A percentile compares a stretch with the other conserved stretches of the same genome.
Evolutionary conservation across 2,888 invertebrate genomes (phyloP).

Genomic region (Drosophila demipolita): DNA sequence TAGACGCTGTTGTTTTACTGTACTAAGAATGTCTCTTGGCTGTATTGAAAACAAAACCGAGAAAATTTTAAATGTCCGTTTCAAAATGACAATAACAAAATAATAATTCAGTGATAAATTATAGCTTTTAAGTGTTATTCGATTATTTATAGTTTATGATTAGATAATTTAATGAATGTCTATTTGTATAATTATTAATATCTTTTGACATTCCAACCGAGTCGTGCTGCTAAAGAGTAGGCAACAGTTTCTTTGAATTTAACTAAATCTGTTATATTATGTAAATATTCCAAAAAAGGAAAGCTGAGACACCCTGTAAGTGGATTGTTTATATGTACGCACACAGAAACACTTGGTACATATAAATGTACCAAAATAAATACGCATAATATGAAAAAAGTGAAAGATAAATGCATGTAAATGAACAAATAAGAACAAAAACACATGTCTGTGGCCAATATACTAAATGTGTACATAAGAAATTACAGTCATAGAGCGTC

Average conservation of each 20-base stretch:
- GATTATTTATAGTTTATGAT: background rate
- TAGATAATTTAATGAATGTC: background rate
- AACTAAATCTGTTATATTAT: background rate
- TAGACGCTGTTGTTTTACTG: background rate
- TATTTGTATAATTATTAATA: background rate
- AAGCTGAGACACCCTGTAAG: slow-evolving; percentile 64
- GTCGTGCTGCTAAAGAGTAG: slow-evolving; percentile 2
- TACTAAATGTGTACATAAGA: slow-evolving; percentile 57
- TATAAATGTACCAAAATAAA: slow-evolving; percentile 73
- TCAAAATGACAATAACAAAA: background rate
- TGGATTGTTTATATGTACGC: slow-evolving; percentile 67
- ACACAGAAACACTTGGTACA: slow-evolving; percentile 5
- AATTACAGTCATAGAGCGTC: slow-evolving; percentile 49
- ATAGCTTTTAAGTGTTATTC: background rate
- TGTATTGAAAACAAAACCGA: background rate
- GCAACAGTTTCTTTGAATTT: slow-evolving; percentile 30
- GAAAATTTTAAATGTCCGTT: background rate
- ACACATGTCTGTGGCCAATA: slow-evolving; percentile 39
- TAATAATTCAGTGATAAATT: background rate
- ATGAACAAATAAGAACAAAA: slow-evolving; percentile 31
- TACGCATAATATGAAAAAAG: slow-evolving; percentile 69
- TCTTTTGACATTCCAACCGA: background rate
- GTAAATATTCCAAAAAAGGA: slow-evolving; percentile 12
- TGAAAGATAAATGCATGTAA: slow-evolving; percentile 79
- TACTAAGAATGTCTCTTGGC: background rate